Conservation (phyloP, 1,140 invertebrate species). For the Chironomus tepperi region DNA sequence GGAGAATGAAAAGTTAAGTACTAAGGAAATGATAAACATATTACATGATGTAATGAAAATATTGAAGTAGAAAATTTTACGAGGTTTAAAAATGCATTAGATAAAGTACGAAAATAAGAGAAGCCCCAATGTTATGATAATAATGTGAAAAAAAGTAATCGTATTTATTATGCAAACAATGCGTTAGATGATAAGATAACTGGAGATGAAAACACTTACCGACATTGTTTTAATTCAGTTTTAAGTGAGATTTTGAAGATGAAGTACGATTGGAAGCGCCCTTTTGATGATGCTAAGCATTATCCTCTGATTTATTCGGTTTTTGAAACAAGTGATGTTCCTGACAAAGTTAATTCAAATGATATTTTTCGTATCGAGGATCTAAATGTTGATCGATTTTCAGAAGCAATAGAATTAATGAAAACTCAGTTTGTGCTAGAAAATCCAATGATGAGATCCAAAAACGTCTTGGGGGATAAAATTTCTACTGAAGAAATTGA, state of each 20-base stretch:
- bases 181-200: neutral
- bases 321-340: neutral
- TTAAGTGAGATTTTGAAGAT: neutral
- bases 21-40: too few relatives aligned
- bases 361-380: neutral
- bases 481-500: neutral
- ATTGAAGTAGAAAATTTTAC: too few relatives aligned
- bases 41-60: too few relatives aligned
- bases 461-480: neutral
- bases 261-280: neutral
- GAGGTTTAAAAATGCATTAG: too few relatives aligned
- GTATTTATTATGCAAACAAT: slow-evolving; percentile 6
- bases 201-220: neutral
- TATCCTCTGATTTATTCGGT: neutral
- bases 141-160: too few relatives aligned
- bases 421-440: neutral
- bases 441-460: neutral
- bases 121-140: too few relatives aligned
- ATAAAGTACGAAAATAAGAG: too few relatives aligned
- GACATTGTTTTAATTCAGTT: neutral
- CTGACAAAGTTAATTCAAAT: neutral
- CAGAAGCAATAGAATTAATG: neutral
- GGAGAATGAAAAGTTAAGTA: too few relatives aligned
- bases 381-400: neutral
- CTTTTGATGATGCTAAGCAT: neutral